A percentile compares a stretch with the other conserved stretches of the same genome.
phyloP scores from a whole-genome alignment of 2,797 vertebrate genomes.

The Lindbergichthys nudifrons region DNA sequence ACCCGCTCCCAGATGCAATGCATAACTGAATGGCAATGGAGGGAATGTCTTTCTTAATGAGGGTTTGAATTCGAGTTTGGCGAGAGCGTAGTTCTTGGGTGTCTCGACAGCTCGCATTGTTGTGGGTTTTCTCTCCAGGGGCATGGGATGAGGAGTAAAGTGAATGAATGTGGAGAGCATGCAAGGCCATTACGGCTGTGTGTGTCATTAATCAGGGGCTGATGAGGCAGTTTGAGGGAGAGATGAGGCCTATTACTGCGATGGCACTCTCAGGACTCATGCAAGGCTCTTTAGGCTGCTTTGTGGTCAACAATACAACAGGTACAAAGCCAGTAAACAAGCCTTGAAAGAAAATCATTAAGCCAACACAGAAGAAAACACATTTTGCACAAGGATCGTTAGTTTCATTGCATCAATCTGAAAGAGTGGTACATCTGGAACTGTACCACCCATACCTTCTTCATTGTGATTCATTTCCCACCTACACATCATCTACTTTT shows the following conservation, averaged over 20 bases:
- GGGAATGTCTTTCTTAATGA: slow-evolving; percentile 75
- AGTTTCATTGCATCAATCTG: slow-evolving; percentile 27
- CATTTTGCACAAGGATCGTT: slow-evolving; percentile 39
- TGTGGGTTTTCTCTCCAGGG: slow-evolving; percentile 67
- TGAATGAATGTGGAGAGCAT: slow-evolving; percentile 68
- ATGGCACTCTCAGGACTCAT: slow-evolving; percentile 66
- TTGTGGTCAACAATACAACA: slow-evolving; percentile 65
- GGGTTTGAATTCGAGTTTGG: slow-evolving; percentile 63
- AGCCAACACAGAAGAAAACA: slow-evolving; percentile 13
- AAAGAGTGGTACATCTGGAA: slow-evolving; percentile 26
- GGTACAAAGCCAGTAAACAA: slow-evolving; percentile 66
- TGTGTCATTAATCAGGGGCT: slow-evolving; percentile 80
- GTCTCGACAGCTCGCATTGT: slow-evolving; percentile 65
- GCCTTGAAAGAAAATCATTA: slow-evolving; percentile 57
- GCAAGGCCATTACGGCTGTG: slow-evolving; percentile 68
- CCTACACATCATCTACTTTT: slow-evolving; percentile 45
- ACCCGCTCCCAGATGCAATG: slow-evolving; percentile 53
- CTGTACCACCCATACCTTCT: slow-evolving; percentile 32
- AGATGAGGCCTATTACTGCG: slow-evolving; percentile 71
- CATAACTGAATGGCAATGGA: slow-evolving; percentile 65
- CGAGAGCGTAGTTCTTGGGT: slow-evolving; percentile 48
- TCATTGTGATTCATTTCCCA: slow-evolving; percentile 9
- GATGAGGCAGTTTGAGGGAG: slow-evolving; percentile 75
- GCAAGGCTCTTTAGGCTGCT: slow-evolving; percentile 49
- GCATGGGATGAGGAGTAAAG: slow-evolving; percentile 61